Evolutionary conservation across 2,113 vertebrate genomes (phyloP).

Genomic region (Budorcas taxicolor): DNA sequence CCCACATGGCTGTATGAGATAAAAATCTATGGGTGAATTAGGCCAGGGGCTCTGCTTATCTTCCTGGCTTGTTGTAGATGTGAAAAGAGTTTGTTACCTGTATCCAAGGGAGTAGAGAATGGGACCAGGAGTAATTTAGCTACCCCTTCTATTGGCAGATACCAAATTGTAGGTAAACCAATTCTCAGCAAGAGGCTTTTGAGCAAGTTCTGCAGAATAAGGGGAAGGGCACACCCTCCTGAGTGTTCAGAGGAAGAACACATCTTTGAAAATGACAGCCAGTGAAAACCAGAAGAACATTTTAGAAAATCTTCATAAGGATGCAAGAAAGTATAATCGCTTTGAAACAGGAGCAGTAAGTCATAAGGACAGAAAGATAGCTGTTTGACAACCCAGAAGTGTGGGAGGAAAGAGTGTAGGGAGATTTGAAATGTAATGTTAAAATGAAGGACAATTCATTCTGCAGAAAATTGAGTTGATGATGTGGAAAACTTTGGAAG

Average conservation of each 20-base stretch:
- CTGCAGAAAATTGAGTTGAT: background rate
- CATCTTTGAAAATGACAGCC: slow-evolving; percentile 6
- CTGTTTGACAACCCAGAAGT: background rate
- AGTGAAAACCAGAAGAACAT: background rate
- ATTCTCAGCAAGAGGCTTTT: background rate
- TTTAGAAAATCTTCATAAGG: slow-evolving; percentile 1
- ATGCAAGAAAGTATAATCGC: background rate
- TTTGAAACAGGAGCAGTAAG: background rate
- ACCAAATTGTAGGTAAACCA: background rate
- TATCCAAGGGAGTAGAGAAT: background rate
- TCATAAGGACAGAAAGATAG: background rate
- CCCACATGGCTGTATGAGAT: background rate
- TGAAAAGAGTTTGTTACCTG: background rate
- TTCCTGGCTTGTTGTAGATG: background rate
- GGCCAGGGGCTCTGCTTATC: background rate
- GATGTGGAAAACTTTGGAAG: background rate
- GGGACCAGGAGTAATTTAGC: background rate
- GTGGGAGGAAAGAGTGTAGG: background rate
- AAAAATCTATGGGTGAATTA: background rate
- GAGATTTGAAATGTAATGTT: slow-evolving; percentile 24
- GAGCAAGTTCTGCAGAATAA: background rate
- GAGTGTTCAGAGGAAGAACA: slow-evolving; percentile 27
- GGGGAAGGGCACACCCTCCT: background rate
- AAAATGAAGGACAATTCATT: background rate
- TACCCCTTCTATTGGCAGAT: background rate